Conservation (phyloP, 2,113 vertebrate species). For the Sapayoa aenigma region DNA sequence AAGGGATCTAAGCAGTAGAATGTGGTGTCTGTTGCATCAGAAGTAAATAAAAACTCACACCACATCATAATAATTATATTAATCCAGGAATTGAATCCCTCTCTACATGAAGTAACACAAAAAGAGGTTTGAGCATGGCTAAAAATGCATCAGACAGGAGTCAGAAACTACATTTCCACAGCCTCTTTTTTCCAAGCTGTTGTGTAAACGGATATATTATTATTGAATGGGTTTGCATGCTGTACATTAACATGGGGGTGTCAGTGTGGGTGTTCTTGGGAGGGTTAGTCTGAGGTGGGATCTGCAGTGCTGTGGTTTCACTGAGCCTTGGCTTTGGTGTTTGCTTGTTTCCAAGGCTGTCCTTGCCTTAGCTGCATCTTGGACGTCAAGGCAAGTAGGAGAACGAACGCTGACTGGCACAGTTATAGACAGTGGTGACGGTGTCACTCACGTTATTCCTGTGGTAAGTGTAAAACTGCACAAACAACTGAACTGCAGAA, state of each 20-base stretch:
- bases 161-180: background rate
- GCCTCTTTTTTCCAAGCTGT: background rate
- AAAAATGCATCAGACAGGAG: background rate
- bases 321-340: background rate
- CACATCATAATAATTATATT: background rate
- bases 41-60: background rate
- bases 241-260: background rate
- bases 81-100: background rate
- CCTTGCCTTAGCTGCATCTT: constrained; percentile 94
- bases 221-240: background rate
- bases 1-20: background rate
- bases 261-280: background rate
- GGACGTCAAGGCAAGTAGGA: constrained; percentile 97
- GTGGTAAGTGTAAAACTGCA: constrained; percentile 91
- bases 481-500: background rate
- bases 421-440: constrained; percentile 97
- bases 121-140: background rate
- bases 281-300: background rate
- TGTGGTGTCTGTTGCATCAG: background rate
- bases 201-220: background rate
- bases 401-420: constrained; percentile 94
- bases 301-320: background rate
- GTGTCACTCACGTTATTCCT: constrained; percentile 97
- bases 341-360: constrained; percentile 81
- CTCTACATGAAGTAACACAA: background rate